Base-by-base conservation (phyloP, 2,888 invertebrate genomes). In the Heliconius charithonia region DNA sequence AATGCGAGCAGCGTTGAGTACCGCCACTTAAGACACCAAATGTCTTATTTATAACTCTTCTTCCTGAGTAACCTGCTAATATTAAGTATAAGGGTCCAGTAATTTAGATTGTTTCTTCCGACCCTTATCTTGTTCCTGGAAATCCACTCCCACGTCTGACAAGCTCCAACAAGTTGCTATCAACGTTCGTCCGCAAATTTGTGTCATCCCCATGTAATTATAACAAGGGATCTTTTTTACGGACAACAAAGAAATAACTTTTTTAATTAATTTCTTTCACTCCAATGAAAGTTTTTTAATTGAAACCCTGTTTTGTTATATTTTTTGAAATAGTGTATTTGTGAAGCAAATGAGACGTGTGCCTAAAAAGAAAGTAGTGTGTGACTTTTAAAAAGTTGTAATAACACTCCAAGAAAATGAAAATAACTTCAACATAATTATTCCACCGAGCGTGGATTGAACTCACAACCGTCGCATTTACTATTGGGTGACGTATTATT, bases 231-330 rank as follows among this genome's bases (percentile, higher is more conserved):
- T 72, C 41, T 37, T 32, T 63, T 73, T 66, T 66, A 56, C n/a
- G 10, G 65, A 72, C 66, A 45, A 77, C 72, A 72, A 41, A 41
- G 59, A 59, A 37, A n/a, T 41, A 77, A 73, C 66, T 77, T 77
- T 77, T 72, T 77, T n/a, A 77, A 77, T 73, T 66, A 77, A 72
- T 66, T 51, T 63, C 66, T 77, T 66, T 72, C 25, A 56, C 66
- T 77, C 29, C 3, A 25, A 76, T 70, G 41, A 67, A 69, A 56
- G 12, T 37, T 10, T 77, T 51, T 66, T 72, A 62, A 72, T 27
- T 66, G n/a, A 37, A 72, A 66, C 37, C 22, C 13, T 27, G 32
- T 41, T 65, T 37, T 37, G 37, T 32, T 59, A 22, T 45, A n/a
- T 67, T 67, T 9, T 59, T 59, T 59, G n/a, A 4, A n/a, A 59